phyloP scores from a whole-genome alignment of 2,888 invertebrate genomes.

The Apodemia hepburni region DNA sequence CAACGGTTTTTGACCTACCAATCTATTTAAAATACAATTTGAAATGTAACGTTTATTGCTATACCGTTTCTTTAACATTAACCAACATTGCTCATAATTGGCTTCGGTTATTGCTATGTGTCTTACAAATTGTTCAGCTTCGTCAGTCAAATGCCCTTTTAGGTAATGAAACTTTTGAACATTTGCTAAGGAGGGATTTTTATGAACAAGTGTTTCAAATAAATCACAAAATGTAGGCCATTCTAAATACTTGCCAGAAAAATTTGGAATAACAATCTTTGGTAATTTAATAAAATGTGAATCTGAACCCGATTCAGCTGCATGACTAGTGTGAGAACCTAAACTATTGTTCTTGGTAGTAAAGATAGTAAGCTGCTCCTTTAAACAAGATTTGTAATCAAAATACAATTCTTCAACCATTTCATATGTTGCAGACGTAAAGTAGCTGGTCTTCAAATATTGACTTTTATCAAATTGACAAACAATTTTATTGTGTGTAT shows the following conservation, averaged over 20 bases:
- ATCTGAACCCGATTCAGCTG: too few species aligned
- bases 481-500: too few species aligned
- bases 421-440: too few species aligned
- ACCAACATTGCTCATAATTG: constrained; percentile 12
- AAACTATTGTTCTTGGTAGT: too few species aligned
- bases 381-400: too few species aligned
- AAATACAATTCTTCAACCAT: too few species aligned
- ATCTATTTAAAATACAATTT: constrained; percentile 15
- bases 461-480: too few species aligned
- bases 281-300: constrained; percentile 11
- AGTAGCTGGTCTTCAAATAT: too few species aligned
- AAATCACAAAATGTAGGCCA: constrained; percentile 32
- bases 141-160: constrained; percentile 20
- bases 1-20: constrained; percentile 21
- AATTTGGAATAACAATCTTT: constrained; percentile 16
- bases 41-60: constrained; percentile 7
- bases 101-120: constrained; percentile 3
- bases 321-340: too few species aligned
- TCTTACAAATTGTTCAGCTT: constrained; percentile 29
- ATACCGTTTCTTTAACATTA: neutral
- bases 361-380: too few species aligned
- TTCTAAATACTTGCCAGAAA: constrained; percentile 31
- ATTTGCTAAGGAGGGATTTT: constrained; percentile 29
- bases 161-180: constrained; percentile 27
- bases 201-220: constrained; percentile 30